Percentiles rank a stretch among this genome's conserved stretches.
Conservation (phyloP, 2,113 vertebrate genomes). For the Pelobates fuscus region DNA sequence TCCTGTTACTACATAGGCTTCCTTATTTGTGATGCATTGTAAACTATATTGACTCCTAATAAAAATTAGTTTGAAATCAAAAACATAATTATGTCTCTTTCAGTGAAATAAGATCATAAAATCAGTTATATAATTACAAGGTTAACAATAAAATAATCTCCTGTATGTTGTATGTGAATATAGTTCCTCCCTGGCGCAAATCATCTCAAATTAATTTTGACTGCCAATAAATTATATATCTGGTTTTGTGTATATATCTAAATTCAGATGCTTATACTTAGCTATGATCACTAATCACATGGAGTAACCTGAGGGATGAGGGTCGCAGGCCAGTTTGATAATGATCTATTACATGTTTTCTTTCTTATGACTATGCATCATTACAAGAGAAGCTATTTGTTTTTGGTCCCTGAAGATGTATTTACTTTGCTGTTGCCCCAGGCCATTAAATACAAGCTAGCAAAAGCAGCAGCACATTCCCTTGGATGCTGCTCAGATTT, state of each 20-base stretch:
- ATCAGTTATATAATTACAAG: too few relatives aligned
- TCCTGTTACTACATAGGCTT: too few relatives aligned
- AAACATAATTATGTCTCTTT: too few relatives aligned
- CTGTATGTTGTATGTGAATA: too few relatives aligned
- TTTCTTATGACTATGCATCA: slow-evolving; percentile 5
- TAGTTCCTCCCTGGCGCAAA: too few relatives aligned
- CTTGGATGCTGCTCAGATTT: not conserved
- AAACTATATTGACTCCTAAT: too few relatives aligned
- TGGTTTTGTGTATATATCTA: not conserved
- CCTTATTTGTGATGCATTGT: too few relatives aligned
- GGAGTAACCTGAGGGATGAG: not conserved
- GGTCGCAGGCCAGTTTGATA: not conserved
- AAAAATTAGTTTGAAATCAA: too few relatives aligned
- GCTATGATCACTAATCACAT: not conserved
- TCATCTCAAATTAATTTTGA: too few relatives aligned
- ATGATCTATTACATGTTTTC: slow-evolving; percentile 11
- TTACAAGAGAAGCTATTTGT: slow-evolving; percentile 7
- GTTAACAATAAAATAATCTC: too few relatives aligned
- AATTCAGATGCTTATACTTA: not conserved
- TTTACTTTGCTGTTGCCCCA: not conserved
- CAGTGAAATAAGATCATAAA: too few relatives aligned
- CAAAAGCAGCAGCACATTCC: not conserved
- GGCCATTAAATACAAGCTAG: not conserved
- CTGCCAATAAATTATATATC: too few relatives aligned
- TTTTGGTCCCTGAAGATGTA: not conserved